Percentiles rank a stretch among this genome's conserved stretches.
Evolutionary conservation across 2,797 vertebrate genomes (phyloP).

Genomic region (Microctenopoma stevenorrisi): DNA sequence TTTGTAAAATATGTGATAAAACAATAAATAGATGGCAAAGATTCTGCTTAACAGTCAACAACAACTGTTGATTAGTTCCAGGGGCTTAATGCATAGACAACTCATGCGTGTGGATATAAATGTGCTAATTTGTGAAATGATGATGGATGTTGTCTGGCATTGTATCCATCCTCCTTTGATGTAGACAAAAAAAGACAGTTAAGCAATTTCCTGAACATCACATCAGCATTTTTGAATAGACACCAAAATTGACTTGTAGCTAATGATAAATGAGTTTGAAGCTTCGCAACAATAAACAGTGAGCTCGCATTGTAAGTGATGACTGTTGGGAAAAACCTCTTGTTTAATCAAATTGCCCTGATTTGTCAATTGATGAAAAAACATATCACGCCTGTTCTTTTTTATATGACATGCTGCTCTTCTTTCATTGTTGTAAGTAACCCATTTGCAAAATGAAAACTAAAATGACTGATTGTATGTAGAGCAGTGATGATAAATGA

Average conservation of each 20-base stretch:
- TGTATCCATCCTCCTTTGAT: slow-evolving; percentile 29
- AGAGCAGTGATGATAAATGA: slow-evolving; percentile 16
- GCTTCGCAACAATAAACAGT: slow-evolving; percentile 31
- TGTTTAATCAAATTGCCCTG: slow-evolving; percentile 24
- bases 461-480: slow-evolving; percentile 14
- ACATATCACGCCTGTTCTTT: not conserved
- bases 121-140: not conserved
- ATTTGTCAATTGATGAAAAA: slow-evolving; percentile 12
- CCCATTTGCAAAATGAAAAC: slow-evolving; percentile 12
- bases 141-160: slow-evolving; percentile 59
- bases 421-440: not conserved
- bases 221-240: slow-evolving; percentile 42
- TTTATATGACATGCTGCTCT: not conserved
- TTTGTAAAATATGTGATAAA: too few relatives aligned
- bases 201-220: slow-evolving; percentile 64
- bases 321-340: slow-evolving; percentile 20
- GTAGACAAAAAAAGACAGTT: slow-evolving; percentile 46
- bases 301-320: slow-evolving; percentile 37
- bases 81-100: not conserved
- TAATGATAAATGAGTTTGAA: slow-evolving; percentile 60
- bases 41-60: not conserved
- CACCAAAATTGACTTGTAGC: slow-evolving; percentile 54
- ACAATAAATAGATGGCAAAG: not conserved
- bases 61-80: not conserved
- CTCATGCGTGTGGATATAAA: too few relatives aligned